Evolutionary conservation across 2,113 vertebrate species (phyloP).

Genomic region (Microtus oregoni): DNA sequence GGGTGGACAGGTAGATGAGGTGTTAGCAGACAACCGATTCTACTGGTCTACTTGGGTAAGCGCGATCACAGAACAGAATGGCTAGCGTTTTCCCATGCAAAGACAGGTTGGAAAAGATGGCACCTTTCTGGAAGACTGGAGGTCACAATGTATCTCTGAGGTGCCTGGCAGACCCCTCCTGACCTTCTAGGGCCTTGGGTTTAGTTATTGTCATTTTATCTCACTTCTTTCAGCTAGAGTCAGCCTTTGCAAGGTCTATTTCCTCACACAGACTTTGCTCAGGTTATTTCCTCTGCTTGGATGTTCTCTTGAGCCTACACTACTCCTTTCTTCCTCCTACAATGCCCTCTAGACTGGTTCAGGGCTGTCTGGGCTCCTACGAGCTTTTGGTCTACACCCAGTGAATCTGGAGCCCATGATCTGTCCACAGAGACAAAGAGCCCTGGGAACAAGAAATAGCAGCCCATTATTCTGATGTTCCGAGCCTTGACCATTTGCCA

Average conservation of each 20-base stretch:
- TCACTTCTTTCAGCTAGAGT: background rate
- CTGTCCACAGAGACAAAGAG: background rate
- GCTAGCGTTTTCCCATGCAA: background rate
- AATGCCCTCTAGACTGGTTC: background rate
- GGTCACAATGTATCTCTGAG: background rate
- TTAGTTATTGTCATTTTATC: background rate
- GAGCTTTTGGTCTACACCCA: background rate
- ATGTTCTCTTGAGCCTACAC: background rate
- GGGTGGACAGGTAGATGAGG: background rate
- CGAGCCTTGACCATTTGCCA: background rate
- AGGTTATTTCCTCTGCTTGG: background rate
- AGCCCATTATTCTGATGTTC: background rate
- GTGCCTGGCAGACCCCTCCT: background rate
- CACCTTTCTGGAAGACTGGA: background rate
- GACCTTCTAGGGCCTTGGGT: background rate
- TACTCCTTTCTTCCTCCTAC: background rate
- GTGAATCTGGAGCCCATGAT: background rate
- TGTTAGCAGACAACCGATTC: too few relatives aligned
- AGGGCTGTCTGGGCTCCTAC: background rate
- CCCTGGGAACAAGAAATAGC: background rate
- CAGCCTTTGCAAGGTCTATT: background rate
- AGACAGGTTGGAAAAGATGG: background rate
- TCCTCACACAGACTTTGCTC: background rate
- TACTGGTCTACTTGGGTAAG: background rate
- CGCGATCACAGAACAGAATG: background rate